Conservation (phyloP, 1,140 invertebrate genomes). For the Planococcus citri region DNA sequence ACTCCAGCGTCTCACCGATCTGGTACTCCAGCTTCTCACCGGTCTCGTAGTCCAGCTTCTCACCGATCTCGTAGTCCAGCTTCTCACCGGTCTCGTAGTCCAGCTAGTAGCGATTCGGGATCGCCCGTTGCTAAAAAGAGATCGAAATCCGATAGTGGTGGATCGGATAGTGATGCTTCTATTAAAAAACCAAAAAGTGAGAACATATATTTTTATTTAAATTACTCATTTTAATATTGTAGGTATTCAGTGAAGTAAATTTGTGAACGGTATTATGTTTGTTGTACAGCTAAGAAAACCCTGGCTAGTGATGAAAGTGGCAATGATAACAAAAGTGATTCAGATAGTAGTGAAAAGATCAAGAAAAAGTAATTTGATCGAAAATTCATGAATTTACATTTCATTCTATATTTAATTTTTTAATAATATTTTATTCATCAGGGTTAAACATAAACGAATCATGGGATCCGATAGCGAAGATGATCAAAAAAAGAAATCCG, state of each 20-base stretch:
- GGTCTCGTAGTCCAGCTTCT: conserved; percentile 23
- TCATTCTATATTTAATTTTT: conserved; percentile 27
- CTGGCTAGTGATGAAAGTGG: conserved; percentile 31
- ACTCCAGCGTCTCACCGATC: conserved; percentile 22
- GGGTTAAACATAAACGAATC: conserved; percentile 25
- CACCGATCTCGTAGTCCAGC: too few relatives aligned
- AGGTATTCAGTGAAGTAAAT: background rate
- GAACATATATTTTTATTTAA: conserved; percentile 10
- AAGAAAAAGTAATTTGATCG: conserved; percentile 36
- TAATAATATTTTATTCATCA: background rate
- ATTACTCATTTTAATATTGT: conserved; percentile 10
- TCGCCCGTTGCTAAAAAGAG: conserved; percentile 26
- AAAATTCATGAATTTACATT: conserved; percentile 42
- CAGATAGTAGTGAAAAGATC: conserved; percentile 32
- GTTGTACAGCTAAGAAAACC: conserved; percentile 27
- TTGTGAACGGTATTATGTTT: too few relatives aligned
- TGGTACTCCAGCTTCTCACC: conserved; percentile 14
- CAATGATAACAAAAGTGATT: conserved; percentile 25
- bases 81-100: conserved; percentile 27
- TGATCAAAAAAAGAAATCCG: conserved; percentile 21
- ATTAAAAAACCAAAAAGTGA: conserved; percentile 23
- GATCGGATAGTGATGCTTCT: conserved; percentile 20
- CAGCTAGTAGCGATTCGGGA: conserved; percentile 30
- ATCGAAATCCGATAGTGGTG: conserved; percentile 15
- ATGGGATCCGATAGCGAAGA: conserved; percentile 18